Conservation (phyloP, 2,888 invertebrate genomes). For the Tuta absoluta region DNA sequence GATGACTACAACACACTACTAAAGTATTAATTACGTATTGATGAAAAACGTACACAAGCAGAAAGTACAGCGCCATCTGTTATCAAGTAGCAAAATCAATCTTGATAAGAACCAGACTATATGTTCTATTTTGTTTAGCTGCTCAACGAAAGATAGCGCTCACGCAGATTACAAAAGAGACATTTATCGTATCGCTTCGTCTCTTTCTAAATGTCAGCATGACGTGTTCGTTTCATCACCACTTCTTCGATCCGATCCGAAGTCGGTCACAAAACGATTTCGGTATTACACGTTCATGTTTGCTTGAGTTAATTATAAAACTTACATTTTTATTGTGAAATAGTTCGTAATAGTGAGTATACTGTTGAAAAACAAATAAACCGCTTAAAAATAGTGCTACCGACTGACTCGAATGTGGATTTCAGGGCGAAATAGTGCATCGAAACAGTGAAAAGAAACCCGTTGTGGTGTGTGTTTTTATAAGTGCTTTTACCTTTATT, state of each 20-base stretch:
- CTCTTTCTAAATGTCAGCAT: slow-evolving; percentile 60
- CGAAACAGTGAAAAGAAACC: slow-evolving; percentile 41
- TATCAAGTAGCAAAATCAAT: not conserved
- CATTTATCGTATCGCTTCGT: slow-evolving; percentile 46
- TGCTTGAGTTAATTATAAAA: slow-evolving; percentile 45
- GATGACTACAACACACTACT: not conserved
- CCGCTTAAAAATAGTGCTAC: slow-evolving; percentile 35
- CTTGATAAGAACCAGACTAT: not conserved
- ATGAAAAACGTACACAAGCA: not conserved
- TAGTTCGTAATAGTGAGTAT: slow-evolving; percentile 37
- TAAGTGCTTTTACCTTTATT: slow-evolving; percentile 60
- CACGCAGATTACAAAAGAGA: slow-evolving; percentile 27
- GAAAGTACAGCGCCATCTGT: slow-evolving; percentile 8
- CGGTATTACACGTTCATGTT: slow-evolving; percentile 57
- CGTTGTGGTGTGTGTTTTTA: slow-evolving; percentile 47
- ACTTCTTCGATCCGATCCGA: slow-evolving; percentile 54
- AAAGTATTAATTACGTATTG: no score
- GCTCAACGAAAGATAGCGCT: slow-evolving; percentile 40
- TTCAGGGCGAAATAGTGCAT: slow-evolving; percentile 45
- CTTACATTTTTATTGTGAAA: slow-evolving; percentile 44
- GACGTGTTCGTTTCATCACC: slow-evolving; percentile 59
- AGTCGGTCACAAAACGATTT: slow-evolving; percentile 72
- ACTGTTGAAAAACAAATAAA: slow-evolving; percentile 37
- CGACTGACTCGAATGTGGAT: slow-evolving; percentile 41
- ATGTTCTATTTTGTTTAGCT: slow-evolving; percentile 29